A percentile compares a stretch with the other conserved stretches of the same genome.
Evolutionary conservation across 2,888 invertebrate species (phyloP).

Genomic region (Cyaniris semiargus): DNA sequence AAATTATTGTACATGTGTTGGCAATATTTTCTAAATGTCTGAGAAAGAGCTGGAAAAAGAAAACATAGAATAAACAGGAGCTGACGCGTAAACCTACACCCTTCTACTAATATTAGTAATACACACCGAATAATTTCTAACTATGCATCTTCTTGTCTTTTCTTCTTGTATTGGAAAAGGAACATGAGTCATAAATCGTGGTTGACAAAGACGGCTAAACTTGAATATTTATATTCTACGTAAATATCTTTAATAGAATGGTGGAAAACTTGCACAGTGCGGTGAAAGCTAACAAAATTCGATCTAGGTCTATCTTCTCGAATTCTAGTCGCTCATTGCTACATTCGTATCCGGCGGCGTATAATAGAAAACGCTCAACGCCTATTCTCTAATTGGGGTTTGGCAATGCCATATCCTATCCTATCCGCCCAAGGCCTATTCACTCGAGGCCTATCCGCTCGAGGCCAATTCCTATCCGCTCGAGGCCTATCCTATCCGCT

Average conservation of each 20-base stretch:
- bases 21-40: neutral
- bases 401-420: slow-evolving; percentile 46
- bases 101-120: too few species aligned
- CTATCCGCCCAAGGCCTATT: slow-evolving; percentile 54
- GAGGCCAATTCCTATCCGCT: slow-evolving; percentile 55
- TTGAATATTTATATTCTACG: too few species aligned
- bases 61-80: neutral
- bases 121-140: too few species aligned
- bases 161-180: too few species aligned
- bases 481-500: slow-evolving; percentile 61
- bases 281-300: neutral
- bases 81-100: too few species aligned
- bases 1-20: neutral
- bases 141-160: too few species aligned
- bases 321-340: neutral
- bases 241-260: too few species aligned
- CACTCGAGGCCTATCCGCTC: slow-evolving; percentile 52
- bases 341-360: slow-evolving; percentile 35
- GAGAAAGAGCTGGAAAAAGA: neutral
- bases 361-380: slow-evolving; percentile 41
- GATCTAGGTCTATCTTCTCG: neutral
- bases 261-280: too few species aligned
- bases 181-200: too few species aligned
- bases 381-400: slow-evolving; percentile 58
- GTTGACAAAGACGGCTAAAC: too few species aligned